Conservation (phyloP, 2,113 vertebrate genomes). For the Charadrius vociferus region DNA sequence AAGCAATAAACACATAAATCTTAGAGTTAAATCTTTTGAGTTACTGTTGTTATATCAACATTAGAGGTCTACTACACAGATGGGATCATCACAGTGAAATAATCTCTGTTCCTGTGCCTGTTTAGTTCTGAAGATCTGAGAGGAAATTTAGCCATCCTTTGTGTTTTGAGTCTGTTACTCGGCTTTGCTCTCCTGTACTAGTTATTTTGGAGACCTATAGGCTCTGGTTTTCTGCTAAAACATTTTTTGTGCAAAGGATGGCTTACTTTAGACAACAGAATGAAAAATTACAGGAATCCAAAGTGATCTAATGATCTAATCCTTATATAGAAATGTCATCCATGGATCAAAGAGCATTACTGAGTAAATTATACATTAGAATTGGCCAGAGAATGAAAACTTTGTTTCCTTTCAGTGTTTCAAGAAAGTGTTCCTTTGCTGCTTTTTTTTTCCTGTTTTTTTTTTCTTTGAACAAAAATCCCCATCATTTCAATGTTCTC, state of each 20-base stretch:
- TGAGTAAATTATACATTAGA: neutral
- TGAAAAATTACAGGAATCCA: neutral
- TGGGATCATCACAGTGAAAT: neutral
- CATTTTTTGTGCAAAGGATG: neutral
- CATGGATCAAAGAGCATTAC: neutral
- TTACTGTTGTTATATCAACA: neutral
- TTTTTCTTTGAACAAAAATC: neutral
- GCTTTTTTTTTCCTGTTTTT: too few relatives aligned
- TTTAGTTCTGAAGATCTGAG: neutral
- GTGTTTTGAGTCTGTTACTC: neutral
- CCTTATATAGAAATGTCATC: neutral
- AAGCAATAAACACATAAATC: neutral
- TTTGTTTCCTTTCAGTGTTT: neutral
- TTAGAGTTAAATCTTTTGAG: neutral
- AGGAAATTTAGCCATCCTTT: neutral
- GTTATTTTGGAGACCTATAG: neutral
- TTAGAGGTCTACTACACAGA: neutral
- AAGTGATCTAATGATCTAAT: neutral
- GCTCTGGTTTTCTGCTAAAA: neutral
- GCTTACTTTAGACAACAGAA: neutral
- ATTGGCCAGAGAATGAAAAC: neutral
- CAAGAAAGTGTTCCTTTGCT: neutral
- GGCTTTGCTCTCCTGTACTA: neutral
- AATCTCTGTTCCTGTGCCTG: neutral
- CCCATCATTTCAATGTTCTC: neutral